Evolutionary conservation across 2,888 invertebrate species (phyloP).

Genomic region (Nyleta sp.): DNA sequence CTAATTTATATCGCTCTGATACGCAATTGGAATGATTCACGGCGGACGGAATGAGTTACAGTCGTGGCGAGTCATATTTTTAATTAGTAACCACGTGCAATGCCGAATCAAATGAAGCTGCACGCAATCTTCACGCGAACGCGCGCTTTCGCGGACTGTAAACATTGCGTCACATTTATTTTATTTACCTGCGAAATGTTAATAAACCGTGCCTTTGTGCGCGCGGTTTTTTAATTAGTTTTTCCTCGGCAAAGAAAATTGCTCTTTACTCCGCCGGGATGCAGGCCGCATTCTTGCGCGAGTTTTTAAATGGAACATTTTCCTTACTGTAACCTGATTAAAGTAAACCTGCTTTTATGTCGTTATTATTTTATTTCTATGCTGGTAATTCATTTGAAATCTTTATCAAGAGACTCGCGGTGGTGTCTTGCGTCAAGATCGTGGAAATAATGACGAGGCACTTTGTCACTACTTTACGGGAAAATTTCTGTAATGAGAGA

Average conservation of each 20-base stretch:
- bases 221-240: slow-evolving; percentile 4
- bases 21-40: slow-evolving; percentile 53
- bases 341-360: too few relatives aligned
- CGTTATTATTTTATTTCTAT: too few relatives aligned
- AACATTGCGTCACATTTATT: slow-evolving; percentile 6
- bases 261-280: too few relatives aligned
- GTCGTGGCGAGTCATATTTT: slow-evolving; percentile 46
- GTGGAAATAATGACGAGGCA: too few relatives aligned
- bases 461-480: too few relatives aligned
- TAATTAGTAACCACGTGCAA: slow-evolving; percentile 37
- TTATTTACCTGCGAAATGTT: neutral
- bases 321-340: too few relatives aligned
- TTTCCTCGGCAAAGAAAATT: neutral
- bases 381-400: too few relatives aligned
- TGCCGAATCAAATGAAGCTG: neutral
- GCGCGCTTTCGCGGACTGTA: slow-evolving; percentile 14
- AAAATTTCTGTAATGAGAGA: too few relatives aligned
- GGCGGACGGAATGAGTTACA: slow-evolving; percentile 20
- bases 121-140: slow-evolving; percentile 6
- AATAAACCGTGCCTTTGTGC: neutral
- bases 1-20: slow-evolving; percentile 41
- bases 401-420: too few relatives aligned
- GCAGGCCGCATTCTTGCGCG: too few relatives aligned
- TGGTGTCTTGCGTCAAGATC: too few relatives aligned
- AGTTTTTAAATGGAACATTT: too few relatives aligned